Conservation (phyloP, 30 jellyfish, hydroid and myxozoan genomes). For the Hydractinia symbiolongicarpus region DNA sequence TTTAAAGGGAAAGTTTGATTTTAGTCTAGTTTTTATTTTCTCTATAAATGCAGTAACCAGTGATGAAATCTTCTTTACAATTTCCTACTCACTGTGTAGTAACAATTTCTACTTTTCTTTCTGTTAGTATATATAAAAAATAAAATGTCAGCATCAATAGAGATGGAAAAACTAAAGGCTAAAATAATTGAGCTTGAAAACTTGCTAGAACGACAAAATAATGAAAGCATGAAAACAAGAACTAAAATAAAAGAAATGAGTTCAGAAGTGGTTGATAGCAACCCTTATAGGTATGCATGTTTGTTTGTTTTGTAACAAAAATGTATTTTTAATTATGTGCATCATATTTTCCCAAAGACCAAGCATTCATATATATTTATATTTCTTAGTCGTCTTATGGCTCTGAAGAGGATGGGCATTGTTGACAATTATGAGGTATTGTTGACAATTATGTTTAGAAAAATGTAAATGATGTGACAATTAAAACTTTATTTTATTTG, state of each 20-base stretch:
- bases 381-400: slow-evolving; percentile 87
- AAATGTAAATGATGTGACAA: not conserved
- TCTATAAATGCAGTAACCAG: too few relatives aligned
- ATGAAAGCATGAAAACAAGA: slow-evolving; percentile 21
- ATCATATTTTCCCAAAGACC: not conserved
- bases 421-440: slow-evolving; percentile 81
- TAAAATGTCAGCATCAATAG: slow-evolving; percentile 15
- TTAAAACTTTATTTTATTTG: not conserved
- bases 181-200: slow-evolving; percentile 46
- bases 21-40: too few relatives aligned
- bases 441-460: not conserved
- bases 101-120: too few relatives aligned
- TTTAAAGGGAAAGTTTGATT: too few relatives aligned
- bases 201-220: slow-evolving; percentile 34
- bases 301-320: not conserved
- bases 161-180: slow-evolving; percentile 28
- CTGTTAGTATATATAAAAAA: not conserved
- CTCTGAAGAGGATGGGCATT: slow-evolving; percentile 97
- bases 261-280: slow-evolving; percentile 94
- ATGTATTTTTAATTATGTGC: not conserved
- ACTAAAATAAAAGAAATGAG: slow-evolving; percentile 71
- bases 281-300: slow-evolving; percentile 70
- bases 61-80: too few relatives aligned
- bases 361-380: too few relatives aligned
- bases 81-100: too few relatives aligned